Evolutionary conservation across 2,888 invertebrate genomes (phyloP).

Genomic region (Sericinus montela): DNA sequence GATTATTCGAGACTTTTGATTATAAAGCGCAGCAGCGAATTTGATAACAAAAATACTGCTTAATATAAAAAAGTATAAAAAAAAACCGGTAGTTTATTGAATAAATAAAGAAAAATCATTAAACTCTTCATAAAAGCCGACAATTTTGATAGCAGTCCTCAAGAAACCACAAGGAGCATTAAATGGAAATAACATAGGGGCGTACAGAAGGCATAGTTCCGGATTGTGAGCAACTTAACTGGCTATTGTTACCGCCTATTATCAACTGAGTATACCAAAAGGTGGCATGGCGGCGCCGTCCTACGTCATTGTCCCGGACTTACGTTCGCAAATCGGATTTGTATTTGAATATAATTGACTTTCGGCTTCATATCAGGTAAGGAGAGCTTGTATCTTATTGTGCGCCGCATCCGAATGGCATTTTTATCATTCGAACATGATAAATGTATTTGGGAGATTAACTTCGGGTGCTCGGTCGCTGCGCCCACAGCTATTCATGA

Average conservation of each 20-base stretch:
- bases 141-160: neutral
- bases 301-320: constrained; percentile 68
- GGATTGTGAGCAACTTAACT: constrained; percentile 15
- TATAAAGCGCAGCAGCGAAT: no score
- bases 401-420: constrained; percentile 70
- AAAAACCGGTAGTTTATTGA: no score
- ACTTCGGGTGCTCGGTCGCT: constrained; percentile 49
- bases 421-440: constrained; percentile 76
- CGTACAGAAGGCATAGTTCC: constrained; percentile 6
- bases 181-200: constrained; percentile 4
- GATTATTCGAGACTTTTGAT: no score
- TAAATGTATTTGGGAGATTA: constrained; percentile 76
- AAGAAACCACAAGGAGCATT: neutral
- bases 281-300: constrained; percentile 51
- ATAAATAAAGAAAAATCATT: no score
- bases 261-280: constrained; percentile 21
- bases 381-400: constrained; percentile 63
- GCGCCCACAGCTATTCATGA: constrained; percentile 16
- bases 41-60: no score
- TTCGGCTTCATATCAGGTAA: constrained; percentile 71
- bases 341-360: constrained; percentile 80
- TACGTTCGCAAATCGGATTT: constrained; percentile 79
- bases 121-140: no score
- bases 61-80: no score
- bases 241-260: constrained; percentile 16